Evolutionary conservation across 2,113 vertebrate genomes (phyloP).

Genomic region (Chaetura pelagica): DNA sequence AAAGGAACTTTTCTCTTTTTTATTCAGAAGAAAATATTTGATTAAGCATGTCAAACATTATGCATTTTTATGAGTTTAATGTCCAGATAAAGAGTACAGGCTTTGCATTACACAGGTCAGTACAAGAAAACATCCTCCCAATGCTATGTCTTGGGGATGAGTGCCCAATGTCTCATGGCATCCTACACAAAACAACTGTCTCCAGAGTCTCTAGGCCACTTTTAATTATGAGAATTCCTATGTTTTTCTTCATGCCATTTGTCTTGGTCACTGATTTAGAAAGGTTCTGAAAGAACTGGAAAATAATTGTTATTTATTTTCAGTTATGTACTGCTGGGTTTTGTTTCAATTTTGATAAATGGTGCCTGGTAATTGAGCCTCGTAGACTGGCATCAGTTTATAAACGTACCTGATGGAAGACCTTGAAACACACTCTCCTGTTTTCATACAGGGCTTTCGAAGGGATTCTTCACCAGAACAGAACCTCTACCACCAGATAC

Average conservation of each 20-base stretch:
- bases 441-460: not conserved
- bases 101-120: not conserved
- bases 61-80: not conserved
- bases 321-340: not conserved
- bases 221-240: not conserved
- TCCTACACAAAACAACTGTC: not conserved
- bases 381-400: not conserved
- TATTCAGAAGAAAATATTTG: not conserved
- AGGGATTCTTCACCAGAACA: not conserved
- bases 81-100: not conserved
- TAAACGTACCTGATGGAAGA: not conserved
- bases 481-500: not conserved
- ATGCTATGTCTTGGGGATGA: not conserved
- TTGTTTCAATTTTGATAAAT: not conserved
- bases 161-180: not conserved
- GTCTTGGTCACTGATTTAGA: not conserved
- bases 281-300: not conserved
- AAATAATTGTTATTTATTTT: not conserved
- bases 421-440: not conserved
- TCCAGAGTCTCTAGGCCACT: not conserved
- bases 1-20: not conserved
- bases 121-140: not conserved
- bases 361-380: not conserved
- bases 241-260: not conserved
- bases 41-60: not conserved